Base-by-base conservation (phyloP, 2,113 vertebrate species). In the Leptosomus discolor region DNA sequence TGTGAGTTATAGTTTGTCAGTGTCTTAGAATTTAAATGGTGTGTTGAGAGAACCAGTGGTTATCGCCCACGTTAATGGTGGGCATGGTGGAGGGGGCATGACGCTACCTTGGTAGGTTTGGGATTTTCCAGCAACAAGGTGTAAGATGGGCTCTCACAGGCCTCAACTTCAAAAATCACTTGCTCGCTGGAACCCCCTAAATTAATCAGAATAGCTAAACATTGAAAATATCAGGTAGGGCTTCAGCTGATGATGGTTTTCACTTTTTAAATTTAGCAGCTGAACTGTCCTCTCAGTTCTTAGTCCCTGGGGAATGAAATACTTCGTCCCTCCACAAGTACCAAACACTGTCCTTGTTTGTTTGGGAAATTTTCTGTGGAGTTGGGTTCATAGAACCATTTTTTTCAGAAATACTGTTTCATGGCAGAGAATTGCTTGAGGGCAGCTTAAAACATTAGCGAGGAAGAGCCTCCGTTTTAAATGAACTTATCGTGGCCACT, bases 21-120 rank as follows among this genome's bases (percentile, higher is more conserved):
- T 79, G 87, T 68, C 81, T 91, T 65, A 79, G 95, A 92, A 95
- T 96, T 93, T 96, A 94, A 96, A 92, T 87, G 57, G 84, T 61
- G 78, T 65, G 69, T 15, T 46, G 73, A 83, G 91, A 95, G 46
- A 67, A 70, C 92, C 50, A 14, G 76, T 75, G 64, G 71, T 86
- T 92, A 71, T 86, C 2, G 2, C 48, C 92, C 88, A 77, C 43
- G 5, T 78, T 80, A 90, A 88, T 20, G 53, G 88, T 56, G 64
- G 70, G 50, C 37, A 57, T 3, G 29, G 14, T 2, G 2, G 76
- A 57, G 39, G 51, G 45, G 54, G 27, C 1, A 2, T 16, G 63
- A 51, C 14, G 54, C 39, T 80, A 27, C 70, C 43, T 60, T 0
- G 0, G 27, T 15, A 18, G 27, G 43, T 45, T 46, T 60, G 80